A percentile compares a stretch with the other conserved stretches of the same genome.
These are phyloP conservation scores for Apis cerana DNA, from an alignment of 1,140 invertebrate species.

Conservation along the genomic window DNA sequence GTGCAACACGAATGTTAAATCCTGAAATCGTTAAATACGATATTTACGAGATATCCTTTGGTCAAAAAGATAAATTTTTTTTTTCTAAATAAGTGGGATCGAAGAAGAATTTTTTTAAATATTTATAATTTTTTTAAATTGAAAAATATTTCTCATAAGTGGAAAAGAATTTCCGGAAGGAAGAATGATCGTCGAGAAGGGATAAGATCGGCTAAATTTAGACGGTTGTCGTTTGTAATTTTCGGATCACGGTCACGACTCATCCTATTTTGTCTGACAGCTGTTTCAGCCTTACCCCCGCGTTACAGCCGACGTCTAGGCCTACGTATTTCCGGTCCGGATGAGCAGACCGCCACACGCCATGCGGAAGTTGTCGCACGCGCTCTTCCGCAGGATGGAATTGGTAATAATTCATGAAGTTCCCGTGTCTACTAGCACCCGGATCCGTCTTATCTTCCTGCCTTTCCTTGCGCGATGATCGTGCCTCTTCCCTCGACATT, in stretches of 20 bases:
- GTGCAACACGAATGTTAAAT: slow-evolving; percentile 84
- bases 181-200: slow-evolving; percentile 33
- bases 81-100: not conserved
- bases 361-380: slow-evolving; percentile 83
- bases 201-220: slow-evolving; percentile 55
- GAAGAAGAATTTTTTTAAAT: not conserved
- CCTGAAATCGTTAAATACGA: slow-evolving; percentile 74
- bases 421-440: slow-evolving; percentile 88
- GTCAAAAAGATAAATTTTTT: not conserved
- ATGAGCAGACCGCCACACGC: slow-evolving; percentile 81
- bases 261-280: slow-evolving; percentile 58
- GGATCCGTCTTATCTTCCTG: slow-evolving; percentile 81
- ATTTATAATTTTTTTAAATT: not conserved
- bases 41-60: not conserved
- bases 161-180: slow-evolving; percentile 41
- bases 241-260: slow-evolving; percentile 54
- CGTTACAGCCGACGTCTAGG: slow-evolving; percentile 91
- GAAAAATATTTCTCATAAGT: not conserved
- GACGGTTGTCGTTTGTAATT: slow-evolving; percentile 54
- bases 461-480: slow-evolving; percentile 11
- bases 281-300: slow-evolving; percentile 82
- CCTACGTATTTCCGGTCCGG: slow-evolving; percentile 80
- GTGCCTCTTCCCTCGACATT: slow-evolving; percentile 20
- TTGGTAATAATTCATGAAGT: slow-evolving; percentile 93
- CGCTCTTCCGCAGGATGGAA: slow-evolving; percentile 88